Conservation (phyloP, 2,113 vertebrate genomes). For the Alaudala cheleensis region DNA sequence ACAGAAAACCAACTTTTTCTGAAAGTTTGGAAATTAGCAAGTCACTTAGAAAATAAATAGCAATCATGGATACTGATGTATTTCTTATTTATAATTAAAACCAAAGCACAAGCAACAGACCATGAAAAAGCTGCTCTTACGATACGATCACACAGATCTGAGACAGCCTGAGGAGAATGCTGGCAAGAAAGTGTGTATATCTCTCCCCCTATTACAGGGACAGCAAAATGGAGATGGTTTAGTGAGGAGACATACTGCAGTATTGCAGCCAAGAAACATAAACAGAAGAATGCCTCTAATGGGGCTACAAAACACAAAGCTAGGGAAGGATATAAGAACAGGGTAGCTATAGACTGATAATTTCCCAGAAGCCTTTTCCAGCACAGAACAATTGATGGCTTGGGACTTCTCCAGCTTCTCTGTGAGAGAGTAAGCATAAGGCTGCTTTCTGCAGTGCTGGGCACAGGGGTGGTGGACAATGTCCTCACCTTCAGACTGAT, state of each 20-base stretch:
- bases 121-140: slow-evolving; percentile 16
- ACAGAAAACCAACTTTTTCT: background rate
- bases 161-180: background rate
- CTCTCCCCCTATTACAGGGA: background rate
- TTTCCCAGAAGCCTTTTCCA: slow-evolving; percentile 2
- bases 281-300: slow-evolving; percentile 29
- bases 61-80: background rate
- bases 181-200: background rate
- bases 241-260: slow-evolving; percentile 4
- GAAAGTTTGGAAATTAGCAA: slow-evolving; percentile 1
- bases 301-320: background rate
- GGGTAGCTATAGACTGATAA: background rate
- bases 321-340: background rate
- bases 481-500: background rate
- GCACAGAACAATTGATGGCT: background rate
- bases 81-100: slow-evolving; percentile 26
- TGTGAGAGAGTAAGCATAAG: background rate
- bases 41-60: background rate
- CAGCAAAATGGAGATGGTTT: slow-evolving; percentile 20
- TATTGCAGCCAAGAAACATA: slow-evolving; percentile 1
- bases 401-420: background rate
- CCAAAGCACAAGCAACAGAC: background rate
- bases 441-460: background rate
- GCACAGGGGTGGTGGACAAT: background rate
- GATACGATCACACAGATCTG: background rate